Evolutionary conservation across 92 coral and sea anemone genomes (phyloP), one percentile per base, ranked within the genome.

Genomic region (Umimayanthus kanabou): DNA sequence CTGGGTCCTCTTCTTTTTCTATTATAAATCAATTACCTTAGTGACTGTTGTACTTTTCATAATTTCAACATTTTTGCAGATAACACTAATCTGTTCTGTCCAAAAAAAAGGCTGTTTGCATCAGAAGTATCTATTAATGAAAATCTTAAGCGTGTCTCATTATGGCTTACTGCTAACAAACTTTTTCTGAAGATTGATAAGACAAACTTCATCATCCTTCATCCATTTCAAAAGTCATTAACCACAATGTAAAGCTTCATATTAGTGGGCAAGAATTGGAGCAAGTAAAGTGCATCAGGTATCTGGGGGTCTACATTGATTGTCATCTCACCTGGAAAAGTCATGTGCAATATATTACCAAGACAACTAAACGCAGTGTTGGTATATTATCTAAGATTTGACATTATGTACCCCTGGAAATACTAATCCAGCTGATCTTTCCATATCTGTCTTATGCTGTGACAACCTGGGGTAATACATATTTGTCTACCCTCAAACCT

Each of bases 81-180:
- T 65, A 20, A 65, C 22, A 65, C 37, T 33, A 33, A 33, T 2
- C 37, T 33, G 37, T 33, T 33, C 37, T 33, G 37, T 33, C 0
- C 37, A 11, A 65, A 16, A 18, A 11, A 20, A 65, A 65, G 71
- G 9, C 25, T 65, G 25, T 65, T 20, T 65, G 71, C 71, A 6
- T 4, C 11, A 65, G 71, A 65, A 65, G 23, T 2, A 33, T 33
- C 2, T 33, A 2, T 33, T 33, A 33, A 33, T 33, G 37, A 33
- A 33, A 33, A 33, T 2, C 37, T 33, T 33, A 33, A 33, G 20
- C 4, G n/a, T 18, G 70, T 64, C 70, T 9, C 70, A 64, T 64
- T 64, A 64, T 64, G 70, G 70, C 70, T 64, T 64, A 64, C 23
- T 64, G 70, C 70, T 64, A 64, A 64, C 70, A 64, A 64, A 64